A percentile compares a stretch with the other conserved stretches of the same genome.
Evolutionary conservation across 1,140 invertebrate species (phyloP).

Genomic region (Diuraphis noxia): DNA sequence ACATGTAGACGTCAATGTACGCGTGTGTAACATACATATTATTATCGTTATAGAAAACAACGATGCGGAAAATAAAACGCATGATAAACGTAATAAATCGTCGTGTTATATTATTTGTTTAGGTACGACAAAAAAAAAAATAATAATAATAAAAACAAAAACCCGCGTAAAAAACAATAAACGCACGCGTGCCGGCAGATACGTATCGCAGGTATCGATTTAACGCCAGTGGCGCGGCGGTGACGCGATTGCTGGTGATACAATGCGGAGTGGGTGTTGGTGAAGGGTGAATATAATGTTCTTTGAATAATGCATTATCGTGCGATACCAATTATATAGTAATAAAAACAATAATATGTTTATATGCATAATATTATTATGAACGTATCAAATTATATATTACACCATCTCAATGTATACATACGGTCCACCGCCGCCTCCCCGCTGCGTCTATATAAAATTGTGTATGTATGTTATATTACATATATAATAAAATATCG

Average conservation of each 20-base stretch:
- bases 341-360: not conserved
- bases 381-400: not conserved
- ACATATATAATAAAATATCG: too few species aligned
- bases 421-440: too few species aligned
- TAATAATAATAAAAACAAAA: not conserved
- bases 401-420: not conserved
- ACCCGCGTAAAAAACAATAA: constrained; percentile 19
- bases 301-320: constrained; percentile 32
- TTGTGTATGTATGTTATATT: too few species aligned
- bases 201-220: constrained; percentile 28
- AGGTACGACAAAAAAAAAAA: not conserved
- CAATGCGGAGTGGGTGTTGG: too few species aligned
- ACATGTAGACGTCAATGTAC: not conserved
- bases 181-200: constrained; percentile 12
- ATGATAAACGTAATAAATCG: constrained; percentile 6
- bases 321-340: not conserved
- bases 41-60: not conserved
- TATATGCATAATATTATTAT: not conserved
- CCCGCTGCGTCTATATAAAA: too few species aligned
- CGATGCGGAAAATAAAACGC: not conserved
- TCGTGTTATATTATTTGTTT: not conserved
- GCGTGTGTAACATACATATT: not conserved
- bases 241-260: not conserved
- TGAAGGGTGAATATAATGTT: not conserved
- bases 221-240: not conserved